phyloP scores from a whole-genome alignment of 2,888 invertebrate species.

The Cylloceria caligata region DNA sequence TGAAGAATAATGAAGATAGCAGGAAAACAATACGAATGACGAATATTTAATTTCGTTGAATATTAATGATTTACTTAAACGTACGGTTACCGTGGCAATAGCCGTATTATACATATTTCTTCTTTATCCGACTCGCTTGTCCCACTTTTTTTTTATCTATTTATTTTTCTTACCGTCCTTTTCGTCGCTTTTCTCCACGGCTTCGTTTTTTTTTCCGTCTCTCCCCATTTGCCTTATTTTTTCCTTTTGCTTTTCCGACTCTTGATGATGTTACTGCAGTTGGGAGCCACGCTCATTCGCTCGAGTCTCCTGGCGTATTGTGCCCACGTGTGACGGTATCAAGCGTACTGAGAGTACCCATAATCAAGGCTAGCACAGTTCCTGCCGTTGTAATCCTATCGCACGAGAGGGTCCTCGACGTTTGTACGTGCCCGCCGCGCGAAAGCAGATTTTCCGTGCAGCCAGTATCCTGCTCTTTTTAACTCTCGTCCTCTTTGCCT shows the following conservation, averaged over 20 bases:
- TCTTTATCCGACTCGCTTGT: slow-evolving; percentile 7
- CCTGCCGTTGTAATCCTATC: slow-evolving; percentile 61
- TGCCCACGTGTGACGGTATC: slow-evolving; percentile 44
- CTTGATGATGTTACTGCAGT: slow-evolving; percentile 51
- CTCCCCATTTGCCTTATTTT: background rate
- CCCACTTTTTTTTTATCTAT: slow-evolving; percentile 9
- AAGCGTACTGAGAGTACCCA: slow-evolving; percentile 40
- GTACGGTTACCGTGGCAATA: background rate
- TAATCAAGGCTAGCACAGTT: slow-evolving; percentile 56
- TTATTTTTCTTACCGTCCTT: slow-evolving; percentile 18
- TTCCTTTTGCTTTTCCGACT: slow-evolving; percentile 11
- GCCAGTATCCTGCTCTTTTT: slow-evolving; percentile 41
- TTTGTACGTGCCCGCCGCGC: slow-evolving; percentile 66
- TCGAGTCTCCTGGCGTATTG: slow-evolving; percentile 26
- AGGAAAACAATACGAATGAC: background rate
- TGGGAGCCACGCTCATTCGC: slow-evolving; percentile 17
- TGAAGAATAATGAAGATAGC: background rate
- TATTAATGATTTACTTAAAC: slow-evolving; percentile 7
- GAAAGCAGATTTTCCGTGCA: slow-evolving; percentile 63
- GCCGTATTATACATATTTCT: slow-evolving; percentile 7
- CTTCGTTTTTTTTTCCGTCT: too few relatives aligned
- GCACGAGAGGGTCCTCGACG: slow-evolving; percentile 58
- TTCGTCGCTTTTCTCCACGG: background rate
- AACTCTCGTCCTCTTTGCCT: slow-evolving; percentile 9
- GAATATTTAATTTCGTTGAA: slow-evolving; percentile 7